Conservation (phyloP, 2,888 invertebrate species). For the Rhyacophila evoluta region DNA sequence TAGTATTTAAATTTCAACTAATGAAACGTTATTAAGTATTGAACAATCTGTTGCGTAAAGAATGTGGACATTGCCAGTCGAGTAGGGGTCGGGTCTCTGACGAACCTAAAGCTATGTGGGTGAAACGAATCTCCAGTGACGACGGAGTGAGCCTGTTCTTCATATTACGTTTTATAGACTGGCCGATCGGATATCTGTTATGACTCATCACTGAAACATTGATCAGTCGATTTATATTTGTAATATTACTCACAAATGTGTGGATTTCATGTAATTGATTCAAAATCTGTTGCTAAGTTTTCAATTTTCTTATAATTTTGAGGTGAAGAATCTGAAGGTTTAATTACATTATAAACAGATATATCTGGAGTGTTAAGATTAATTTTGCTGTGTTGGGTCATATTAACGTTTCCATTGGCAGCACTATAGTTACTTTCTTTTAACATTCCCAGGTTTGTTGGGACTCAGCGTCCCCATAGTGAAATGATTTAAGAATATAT, state of each 20-base stretch:
- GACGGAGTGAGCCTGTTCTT: slow-evolving; percentile 12
- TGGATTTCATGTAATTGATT: too few species aligned
- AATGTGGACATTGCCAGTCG: slow-evolving; percentile 52
- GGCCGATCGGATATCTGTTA: too few species aligned
- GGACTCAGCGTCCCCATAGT: slow-evolving; percentile 49
- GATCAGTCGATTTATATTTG: too few species aligned
- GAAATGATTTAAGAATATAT: slow-evolving; percentile 49
- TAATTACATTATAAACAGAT: too few species aligned
- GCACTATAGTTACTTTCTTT: slow-evolving; percentile 35
- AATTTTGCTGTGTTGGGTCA: too few species aligned
- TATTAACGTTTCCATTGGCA: too few species aligned
- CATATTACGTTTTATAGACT: background rate
- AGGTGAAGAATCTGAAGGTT: too few species aligned
- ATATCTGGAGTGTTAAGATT: too few species aligned
- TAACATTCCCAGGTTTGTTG: slow-evolving; percentile 53
- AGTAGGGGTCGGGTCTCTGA: background rate
- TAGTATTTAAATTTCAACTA: slow-evolving; percentile 48
- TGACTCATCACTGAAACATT: too few species aligned
- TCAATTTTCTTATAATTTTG: too few species aligned
- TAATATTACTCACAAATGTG: too few species aligned
- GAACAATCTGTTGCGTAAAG: slow-evolving; percentile 53
- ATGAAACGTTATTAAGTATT: slow-evolving; percentile 54
- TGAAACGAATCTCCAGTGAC: slow-evolving; percentile 3
- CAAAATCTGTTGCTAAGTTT: too few species aligned
- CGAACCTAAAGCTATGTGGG: background rate